phyloP scores from a whole-genome alignment of 2,797 vertebrate species.

The Pangasius mekongensis region DNA sequence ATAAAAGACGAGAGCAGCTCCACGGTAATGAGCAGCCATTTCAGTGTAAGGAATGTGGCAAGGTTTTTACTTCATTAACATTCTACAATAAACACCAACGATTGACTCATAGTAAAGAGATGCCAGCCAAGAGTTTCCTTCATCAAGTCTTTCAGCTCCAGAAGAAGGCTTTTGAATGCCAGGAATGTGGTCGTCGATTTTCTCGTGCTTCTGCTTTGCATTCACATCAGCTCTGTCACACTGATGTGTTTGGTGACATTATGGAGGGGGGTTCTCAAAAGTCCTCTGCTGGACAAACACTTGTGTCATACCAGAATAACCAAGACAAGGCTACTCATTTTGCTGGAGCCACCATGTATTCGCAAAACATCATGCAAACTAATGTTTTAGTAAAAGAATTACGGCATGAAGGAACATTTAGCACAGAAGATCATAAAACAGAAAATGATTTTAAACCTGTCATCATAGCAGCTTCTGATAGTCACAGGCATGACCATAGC shows the following conservation, averaged over 20 bases:
- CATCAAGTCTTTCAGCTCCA: constrained; percentile 80
- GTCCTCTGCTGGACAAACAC: constrained; percentile 40
- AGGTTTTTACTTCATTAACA: constrained; percentile 72
- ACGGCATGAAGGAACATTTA: constrained; percentile 52
- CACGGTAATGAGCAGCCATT: constrained; percentile 52
- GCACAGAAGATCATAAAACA: constrained; percentile 65
- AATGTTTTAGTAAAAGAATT: constrained; percentile 50
- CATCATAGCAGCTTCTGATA: constrained; percentile 71
- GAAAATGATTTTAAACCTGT: constrained; percentile 76
- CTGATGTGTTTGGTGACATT: constrained; percentile 67
- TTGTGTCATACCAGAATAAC: constrained; percentile 43
- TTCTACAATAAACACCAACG: constrained; percentile 78
- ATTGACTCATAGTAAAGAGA: constrained; percentile 71
- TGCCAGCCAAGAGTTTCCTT: constrained; percentile 77
- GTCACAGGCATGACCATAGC: constrained; percentile 58
- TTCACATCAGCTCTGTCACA: constrained; percentile 79
- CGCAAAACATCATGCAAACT: constrained; percentile 37
- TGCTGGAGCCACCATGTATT: constrained; percentile 16
- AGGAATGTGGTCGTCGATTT: constrained; percentile 77
- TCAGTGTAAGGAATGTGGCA: constrained; percentile 77
- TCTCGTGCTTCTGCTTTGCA: constrained; percentile 79
- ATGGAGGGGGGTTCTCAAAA: constrained; percentile 57
- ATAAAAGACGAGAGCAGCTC: constrained; percentile 57
- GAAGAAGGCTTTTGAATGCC: constrained; percentile 81
- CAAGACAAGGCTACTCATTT: constrained; percentile 41